Conservation (phyloP, 1,140 invertebrate genomes). For the Heliothis virescens region DNA sequence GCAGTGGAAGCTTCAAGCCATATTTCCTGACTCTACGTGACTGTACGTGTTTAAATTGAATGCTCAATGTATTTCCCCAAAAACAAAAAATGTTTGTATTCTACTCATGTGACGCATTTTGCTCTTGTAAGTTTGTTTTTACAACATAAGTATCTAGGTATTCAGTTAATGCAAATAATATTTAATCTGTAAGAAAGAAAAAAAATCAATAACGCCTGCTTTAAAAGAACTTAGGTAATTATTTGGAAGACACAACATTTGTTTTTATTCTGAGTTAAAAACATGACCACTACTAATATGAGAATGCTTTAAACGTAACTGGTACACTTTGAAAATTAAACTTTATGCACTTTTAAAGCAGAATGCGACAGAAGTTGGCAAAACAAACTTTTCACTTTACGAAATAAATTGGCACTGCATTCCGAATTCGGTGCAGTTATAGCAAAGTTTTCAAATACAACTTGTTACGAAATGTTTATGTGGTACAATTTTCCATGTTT, state of each 20-base stretch:
- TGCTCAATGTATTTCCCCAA: not conserved
- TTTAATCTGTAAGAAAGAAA: too few species aligned
- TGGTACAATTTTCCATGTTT: slow-evolving; percentile 34
- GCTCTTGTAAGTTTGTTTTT: not conserved
- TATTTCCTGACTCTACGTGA: too few species aligned
- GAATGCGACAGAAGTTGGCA: slow-evolving; percentile 1
- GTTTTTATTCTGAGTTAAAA: too few species aligned
- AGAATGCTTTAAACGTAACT: too few species aligned
- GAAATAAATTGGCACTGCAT: slow-evolving; percentile 22
- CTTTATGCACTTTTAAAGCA: not conserved
- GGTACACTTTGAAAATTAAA: too few species aligned
- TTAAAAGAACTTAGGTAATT: too few species aligned
- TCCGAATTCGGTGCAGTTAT: not conserved
- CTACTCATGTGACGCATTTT: not conserved
- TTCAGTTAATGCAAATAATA: not conserved
- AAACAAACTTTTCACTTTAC: not conserved
- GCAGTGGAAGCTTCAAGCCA: too few species aligned
- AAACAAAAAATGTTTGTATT: not conserved
- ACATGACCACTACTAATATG: too few species aligned
- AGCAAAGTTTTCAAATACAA: not conserved
- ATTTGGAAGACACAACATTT: too few species aligned
- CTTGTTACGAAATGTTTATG: not conserved
- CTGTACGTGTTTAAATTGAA: not conserved
- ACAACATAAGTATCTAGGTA: not conserved
- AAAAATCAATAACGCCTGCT: too few species aligned